Conservation (phyloP, 2,113 vertebrate species). For the Rhea pennata region DNA sequence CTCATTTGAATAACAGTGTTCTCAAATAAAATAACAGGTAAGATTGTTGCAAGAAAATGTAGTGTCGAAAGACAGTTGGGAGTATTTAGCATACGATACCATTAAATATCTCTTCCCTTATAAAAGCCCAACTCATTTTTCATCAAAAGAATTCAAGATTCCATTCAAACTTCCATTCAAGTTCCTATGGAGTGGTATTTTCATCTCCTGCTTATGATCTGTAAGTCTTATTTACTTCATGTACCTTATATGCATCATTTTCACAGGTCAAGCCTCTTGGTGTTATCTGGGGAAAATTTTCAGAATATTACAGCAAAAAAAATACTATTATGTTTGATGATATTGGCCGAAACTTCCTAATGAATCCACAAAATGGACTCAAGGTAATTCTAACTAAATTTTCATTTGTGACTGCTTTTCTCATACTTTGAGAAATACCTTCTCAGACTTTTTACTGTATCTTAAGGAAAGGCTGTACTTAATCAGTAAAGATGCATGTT, state of each 20-base stretch:
- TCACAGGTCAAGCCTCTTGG: constrained; percentile 95
- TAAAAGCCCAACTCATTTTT: background rate
- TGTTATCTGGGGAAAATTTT: constrained; percentile 98
- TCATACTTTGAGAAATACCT: background rate
- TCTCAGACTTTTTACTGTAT: background rate
- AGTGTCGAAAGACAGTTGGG: background rate
- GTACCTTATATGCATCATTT: background rate
- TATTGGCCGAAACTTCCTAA: constrained; percentile 97
- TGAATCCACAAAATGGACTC: constrained; percentile 98
- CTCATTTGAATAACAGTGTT: background rate
- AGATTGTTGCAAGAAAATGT: background rate
- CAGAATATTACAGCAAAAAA: constrained; percentile 94
- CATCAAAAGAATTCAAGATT: background rate
- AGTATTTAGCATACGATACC: background rate
- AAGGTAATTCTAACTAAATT: constrained; percentile 82
- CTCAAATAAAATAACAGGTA: background rate
- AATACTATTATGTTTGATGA: constrained; percentile 99
- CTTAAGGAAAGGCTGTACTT: background rate
- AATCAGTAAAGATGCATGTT: background rate
- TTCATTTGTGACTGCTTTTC: background rate
- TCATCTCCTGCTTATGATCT: background rate
- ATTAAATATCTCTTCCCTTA: background rate
- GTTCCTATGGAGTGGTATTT: background rate
- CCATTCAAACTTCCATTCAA: background rate
- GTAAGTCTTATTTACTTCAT: background rate